Evolutionary conservation across 2,113 vertebrate genomes (phyloP).

Genomic region (Urocolius indicus): DNA sequence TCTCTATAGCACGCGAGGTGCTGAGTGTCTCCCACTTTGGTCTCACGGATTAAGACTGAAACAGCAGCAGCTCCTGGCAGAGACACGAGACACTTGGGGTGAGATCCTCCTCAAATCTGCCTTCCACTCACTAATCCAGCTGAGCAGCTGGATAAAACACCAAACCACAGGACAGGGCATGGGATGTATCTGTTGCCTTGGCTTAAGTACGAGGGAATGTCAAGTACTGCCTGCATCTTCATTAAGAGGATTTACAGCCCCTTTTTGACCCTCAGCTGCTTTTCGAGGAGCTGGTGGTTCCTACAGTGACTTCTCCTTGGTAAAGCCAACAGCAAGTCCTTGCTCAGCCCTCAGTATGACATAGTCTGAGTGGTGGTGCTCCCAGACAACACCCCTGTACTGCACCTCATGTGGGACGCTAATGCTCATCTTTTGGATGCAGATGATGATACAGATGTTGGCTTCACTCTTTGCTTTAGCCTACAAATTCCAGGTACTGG

Average conservation of each 20-base stretch:
- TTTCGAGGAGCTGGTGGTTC: neutral
- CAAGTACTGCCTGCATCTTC: neutral
- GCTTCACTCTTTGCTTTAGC: neutral
- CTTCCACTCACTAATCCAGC: neutral
- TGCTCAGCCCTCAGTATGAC: too few species aligned
- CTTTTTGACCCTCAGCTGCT: neutral
- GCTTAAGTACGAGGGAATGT: rapidly evolving
- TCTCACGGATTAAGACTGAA: neutral
- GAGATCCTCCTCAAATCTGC: neutral
- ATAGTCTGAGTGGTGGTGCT: neutral
- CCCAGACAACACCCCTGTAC: neutral
- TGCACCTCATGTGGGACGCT: rapidly evolving
- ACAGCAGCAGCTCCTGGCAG: neutral
- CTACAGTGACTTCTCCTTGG: neutral
- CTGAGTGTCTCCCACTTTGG: neutral
- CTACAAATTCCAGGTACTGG: neutral
- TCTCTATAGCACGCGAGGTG: neutral
- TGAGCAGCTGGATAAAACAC: neutral
- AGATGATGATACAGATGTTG: neutral
- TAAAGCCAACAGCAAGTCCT: neutral
- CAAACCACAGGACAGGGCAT: neutral
- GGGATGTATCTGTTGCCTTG: neutral
- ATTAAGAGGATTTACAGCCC: neutral
- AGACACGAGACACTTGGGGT: neutral
- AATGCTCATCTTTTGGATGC: neutral